Evolutionary conservation across 2,888 invertebrate genomes (phyloP), one percentile per base, ranked within the genome.

Genomic region (Stegana nigrithorax): DNA sequence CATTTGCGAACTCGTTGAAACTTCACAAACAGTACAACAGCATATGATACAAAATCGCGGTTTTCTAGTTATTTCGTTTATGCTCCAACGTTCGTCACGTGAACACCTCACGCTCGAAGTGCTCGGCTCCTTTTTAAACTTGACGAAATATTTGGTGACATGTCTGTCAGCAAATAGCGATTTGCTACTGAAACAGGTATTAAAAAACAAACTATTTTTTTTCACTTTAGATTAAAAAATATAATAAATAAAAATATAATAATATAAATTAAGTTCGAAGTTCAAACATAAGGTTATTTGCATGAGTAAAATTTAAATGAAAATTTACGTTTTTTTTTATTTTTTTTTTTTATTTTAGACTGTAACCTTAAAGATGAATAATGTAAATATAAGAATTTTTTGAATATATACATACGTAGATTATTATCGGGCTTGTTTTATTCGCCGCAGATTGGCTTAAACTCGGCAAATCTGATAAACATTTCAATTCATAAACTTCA

Each of bases 41-140:
- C 99, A 99, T 86, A 96, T 99, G 94, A 94, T 98, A 85, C 98
- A 98, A 73, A 97, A 97, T 86, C 92, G 97, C 76, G 99, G 98
- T 65, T 98, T 99, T 87, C 90, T 99, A 78, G 97, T 99, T 69
- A 97, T 99, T 85, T 96, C 98, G 73, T 97, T 95, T 86, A 94
- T 97, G 91, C 90, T 98, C 78, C 96, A 97, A 86, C 90, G 96
- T 76, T 96, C 95, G 66, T 94, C 92, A 59, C 89, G 96, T 68
- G 96, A 97, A 81, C 98, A 98, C 85, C 89, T 98, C 59, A 97
- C 96, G 8, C 91, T 95, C 44, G 95, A 97, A 84, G 97, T 98
- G 39, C 89, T 98, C 64, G 93, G 94, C 63, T 95, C 95, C 32
- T 96, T 96, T 87, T 88, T 96, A 58, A 93, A 94, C 81, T 89